phyloP scores from a whole-genome alignment of 2,113 vertebrate genomes.

The Scartelaos histophorus region DNA sequence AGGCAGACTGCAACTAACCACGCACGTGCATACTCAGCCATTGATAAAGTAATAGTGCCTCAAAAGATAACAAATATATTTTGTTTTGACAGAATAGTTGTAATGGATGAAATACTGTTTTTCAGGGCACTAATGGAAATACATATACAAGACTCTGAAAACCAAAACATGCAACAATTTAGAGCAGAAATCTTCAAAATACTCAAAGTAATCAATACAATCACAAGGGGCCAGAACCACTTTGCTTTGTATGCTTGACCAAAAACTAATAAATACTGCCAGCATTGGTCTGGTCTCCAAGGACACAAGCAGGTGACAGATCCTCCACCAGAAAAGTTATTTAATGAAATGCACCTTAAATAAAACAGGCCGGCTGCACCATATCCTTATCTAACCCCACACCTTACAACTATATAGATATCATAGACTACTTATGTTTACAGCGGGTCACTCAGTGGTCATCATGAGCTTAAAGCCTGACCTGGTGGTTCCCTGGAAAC shows the following conservation, averaged over 20 bases:
- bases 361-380: not conserved
- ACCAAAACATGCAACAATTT: not conserved
- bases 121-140: not conserved
- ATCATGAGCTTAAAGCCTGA: constrained; percentile 24
- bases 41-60: constrained; percentile 32
- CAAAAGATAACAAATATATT: not conserved
- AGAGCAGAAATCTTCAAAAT: not conserved
- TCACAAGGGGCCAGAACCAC: not conserved
- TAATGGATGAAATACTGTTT: not conserved
- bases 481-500: constrained; percentile 66
- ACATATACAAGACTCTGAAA: not conserved
- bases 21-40: constrained; percentile 24
- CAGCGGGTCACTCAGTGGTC: constrained; percentile 21
- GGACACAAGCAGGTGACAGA: not conserved
- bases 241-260: not conserved
- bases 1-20: constrained; percentile 25
- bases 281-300: not conserved
- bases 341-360: not conserved
- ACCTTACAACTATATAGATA: not conserved
- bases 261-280: not conserved
- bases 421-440: not conserved
- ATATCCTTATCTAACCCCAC: not conserved
- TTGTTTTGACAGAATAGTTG: not conserved
- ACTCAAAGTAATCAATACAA: not conserved
- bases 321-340: not conserved